Base-by-base conservation (phyloP, 2,113 vertebrate genomes). In the Xiphophorus maculatus region DNA sequence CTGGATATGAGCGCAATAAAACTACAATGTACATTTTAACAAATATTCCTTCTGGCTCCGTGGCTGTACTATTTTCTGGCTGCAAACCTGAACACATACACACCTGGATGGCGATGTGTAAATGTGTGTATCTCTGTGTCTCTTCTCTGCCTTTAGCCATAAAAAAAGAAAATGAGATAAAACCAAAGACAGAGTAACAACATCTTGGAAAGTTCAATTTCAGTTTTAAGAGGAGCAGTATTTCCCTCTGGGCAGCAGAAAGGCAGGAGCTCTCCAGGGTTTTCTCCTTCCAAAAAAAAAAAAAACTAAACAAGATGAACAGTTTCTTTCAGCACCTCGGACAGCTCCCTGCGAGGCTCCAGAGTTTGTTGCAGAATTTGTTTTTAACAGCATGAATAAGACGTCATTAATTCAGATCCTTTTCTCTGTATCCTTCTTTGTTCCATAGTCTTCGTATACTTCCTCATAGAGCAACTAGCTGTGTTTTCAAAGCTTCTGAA, bases 201-300 rank as follows among this genome's bases (percentile, higher is more conserved):
- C 5, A 67, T 13, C 58, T 84, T 77, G 40, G 22, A 86, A 79
- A 79, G 75, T 86, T 83, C 71, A 76, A 86, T 91, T 84, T 81
- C 65, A 75, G 71, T 66, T 90, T 83, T 76, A 44, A 69, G 63
- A 83, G 77, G 61, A 84, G 77, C 25, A 5, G 69, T 60, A 69
- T 84, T 83, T 62, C 44, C 58, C 71, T 74, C 44, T 51, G 62
- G 82, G 82, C 64, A 67, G 63, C 69, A 40, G 64, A 68, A 60
- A 77, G 6, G 71, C 42, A 61, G 4, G 32, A 12, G 71, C 35
- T 76, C 35, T 37, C 74, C 58, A 40, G 48, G 73, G 64, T 35
- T 4, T 64, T 65, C 68, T 68, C 35, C 40, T 69, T 79, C 69
- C 12, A 44, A 44, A 15, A 48, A 48, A 19, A 48, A 19, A 7